Percentiles rank a stretch among this genome's conserved stretches.
Conservation (phyloP, 2,797 vertebrate genomes). For the Limosa lapponica region DNA sequence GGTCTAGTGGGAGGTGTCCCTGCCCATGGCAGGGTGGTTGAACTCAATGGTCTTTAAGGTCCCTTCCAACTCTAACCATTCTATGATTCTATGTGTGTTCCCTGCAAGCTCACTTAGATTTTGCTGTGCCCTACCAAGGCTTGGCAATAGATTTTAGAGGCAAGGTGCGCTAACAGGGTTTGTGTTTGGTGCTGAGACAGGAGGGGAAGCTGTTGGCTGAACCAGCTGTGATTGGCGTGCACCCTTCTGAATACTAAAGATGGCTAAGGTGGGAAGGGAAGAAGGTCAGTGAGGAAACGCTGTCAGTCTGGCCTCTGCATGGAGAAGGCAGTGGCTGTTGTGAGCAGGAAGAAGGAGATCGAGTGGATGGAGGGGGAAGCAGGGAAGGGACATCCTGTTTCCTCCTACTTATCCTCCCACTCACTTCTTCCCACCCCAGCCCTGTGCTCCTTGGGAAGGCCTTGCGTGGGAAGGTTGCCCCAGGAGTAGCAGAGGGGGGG, state of each 20-base stretch:
- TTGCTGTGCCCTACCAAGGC: not conserved
- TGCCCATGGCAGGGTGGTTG: too few relatives aligned
- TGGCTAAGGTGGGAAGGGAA: not conserved
- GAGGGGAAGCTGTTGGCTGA: not conserved
- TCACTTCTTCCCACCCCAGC: not conserved
- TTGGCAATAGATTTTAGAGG: not conserved
- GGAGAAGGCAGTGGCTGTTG: not conserved
- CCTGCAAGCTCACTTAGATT: not conserved
- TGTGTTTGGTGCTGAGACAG: not conserved
- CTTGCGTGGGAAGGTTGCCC: not conserved
- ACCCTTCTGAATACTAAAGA: not conserved
- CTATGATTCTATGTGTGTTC: not conserved
- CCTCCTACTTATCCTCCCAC: not conserved
- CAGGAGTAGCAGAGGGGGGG: not conserved
- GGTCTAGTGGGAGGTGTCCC: too few relatives aligned
- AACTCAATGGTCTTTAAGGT: too few relatives aligned
- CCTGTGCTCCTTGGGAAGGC: not conserved
- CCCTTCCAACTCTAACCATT: too few relatives aligned
- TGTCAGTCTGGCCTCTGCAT: not conserved
- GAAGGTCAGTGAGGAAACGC: not conserved
- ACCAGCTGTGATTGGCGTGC: not conserved
- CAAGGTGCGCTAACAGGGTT: rapidly evolving
- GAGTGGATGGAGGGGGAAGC: not conserved
- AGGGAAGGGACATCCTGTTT: not conserved
- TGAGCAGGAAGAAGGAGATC: not conserved